Evolutionary conservation across 2,797 vertebrate species (phyloP), one percentile per base, ranked within the genome.

Genomic region (Nyctalus aviator): DNA sequence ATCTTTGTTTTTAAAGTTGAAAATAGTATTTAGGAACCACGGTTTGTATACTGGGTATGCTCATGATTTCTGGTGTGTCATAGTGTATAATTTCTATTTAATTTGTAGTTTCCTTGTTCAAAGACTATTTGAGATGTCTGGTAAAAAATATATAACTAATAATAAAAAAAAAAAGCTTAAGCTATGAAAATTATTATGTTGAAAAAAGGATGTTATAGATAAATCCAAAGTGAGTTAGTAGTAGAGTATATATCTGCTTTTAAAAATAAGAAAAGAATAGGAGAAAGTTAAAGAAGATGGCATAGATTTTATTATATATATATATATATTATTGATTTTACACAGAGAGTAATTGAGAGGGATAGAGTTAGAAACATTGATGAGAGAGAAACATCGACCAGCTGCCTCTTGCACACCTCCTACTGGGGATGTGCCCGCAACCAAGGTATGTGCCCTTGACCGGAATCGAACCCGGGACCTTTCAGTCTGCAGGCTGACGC

Each of bases 1-100:
- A 41, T 69, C 30, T 59, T 85, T 90, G 73, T 92, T 41, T 18
- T 41, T 81, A 44, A n/a, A 55, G 8, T 79, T 11, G 62, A 77
- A 89, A 83, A 59, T 75, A 81, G 8, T 85, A 71, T 78, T 88
- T 90, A 93, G 69, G 92, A 96, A 89, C 27, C 57, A 91, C 41
- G 5, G 20, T 92, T 27, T 89, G 41, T 66, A 32, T 21, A 76
- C 62, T 69, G 84, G 10, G 7, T 64, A 35, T 93, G 6, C 11
- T 76, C 44, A 13, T 68, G 57, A 10, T 88, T 77, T 91, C 41
- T 90, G 14, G 0, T 77, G 5, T 91, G 21, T 87, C n/a, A 37
- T 81, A 77, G 71, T 48, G 91, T 95, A 73, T 69, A 14, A 41
- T 79, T 91, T 94, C 46, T 84, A 50, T 53, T 44, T 86, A 78